Evolutionary conservation across 2,797 vertebrate genomes (phyloP).

Genomic region (Triplophysa yarkandensis): DNA sequence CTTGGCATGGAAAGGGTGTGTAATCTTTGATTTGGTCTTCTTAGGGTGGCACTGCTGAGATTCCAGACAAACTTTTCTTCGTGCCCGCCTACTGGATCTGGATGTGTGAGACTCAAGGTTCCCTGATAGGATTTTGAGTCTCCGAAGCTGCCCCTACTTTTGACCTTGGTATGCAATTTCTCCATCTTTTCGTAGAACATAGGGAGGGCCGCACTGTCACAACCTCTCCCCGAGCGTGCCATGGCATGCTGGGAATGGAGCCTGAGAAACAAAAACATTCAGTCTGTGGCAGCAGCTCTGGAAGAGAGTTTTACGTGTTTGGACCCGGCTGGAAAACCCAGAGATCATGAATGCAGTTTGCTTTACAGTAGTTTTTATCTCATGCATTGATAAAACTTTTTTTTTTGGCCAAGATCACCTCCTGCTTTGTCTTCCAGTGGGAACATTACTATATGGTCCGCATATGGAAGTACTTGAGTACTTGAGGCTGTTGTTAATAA

Average conservation of each 20-base stretch:
- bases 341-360: neutral
- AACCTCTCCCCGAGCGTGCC: conserved; percentile 40
- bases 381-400: too few relatives aligned
- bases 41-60: conserved; percentile 57
- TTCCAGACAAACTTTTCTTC: conserved; percentile 61
- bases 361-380: neutral
- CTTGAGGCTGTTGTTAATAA: conserved; percentile 46
- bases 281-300: conserved; percentile 22
- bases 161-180: neutral
- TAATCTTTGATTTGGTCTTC: conserved; percentile 33
- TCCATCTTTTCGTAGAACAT: neutral
- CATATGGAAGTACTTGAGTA: conserved; percentile 55
- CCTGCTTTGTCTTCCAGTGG: conserved; percentile 21
- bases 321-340: neutral
- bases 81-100: conserved; percentile 18
- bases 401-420: neutral
- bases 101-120: neutral
- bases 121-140: neutral
- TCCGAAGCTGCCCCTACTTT: neutral
- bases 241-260: conserved; percentile 54
- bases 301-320: neutral
- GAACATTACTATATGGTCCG: neutral
- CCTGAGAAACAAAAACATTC: conserved; percentile 46
- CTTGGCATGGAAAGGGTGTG: neutral
- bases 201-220: conserved; percentile 14